Evolutionary conservation across 2,888 invertebrate genomes (phyloP).

Genomic region (Melipona beecheii): DNA sequence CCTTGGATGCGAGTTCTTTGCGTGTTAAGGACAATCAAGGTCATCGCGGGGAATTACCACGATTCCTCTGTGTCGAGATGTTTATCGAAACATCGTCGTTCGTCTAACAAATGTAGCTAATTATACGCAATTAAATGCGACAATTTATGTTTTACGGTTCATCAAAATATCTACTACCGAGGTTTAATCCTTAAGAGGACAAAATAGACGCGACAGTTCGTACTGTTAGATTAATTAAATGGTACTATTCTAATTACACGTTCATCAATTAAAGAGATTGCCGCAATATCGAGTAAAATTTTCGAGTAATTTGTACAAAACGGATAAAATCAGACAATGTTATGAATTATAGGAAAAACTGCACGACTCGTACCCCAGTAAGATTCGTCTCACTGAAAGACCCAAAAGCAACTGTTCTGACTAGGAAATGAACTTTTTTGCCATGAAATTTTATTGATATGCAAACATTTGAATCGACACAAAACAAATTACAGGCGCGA

Average conservation of each 20-base stretch:
- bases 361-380: no score
- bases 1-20: slow-evolving; percentile 17
- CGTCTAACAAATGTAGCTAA: background rate
- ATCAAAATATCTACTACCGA: background rate
- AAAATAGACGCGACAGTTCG: background rate
- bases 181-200: background rate
- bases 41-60: slow-evolving; percentile 18
- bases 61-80: slow-evolving; percentile 10
- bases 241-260: no score
- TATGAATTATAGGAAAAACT: no score
- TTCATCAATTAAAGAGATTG: background rate
- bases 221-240: background rate
- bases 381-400: no score
- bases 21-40: slow-evolving; percentile 47
- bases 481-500: no score
- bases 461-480: background rate
- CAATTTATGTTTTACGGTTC: background rate
- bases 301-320: background rate
- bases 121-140: background rate
- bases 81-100: background rate
- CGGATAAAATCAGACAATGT: background rate
- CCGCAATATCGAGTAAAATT: background rate
- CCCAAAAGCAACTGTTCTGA: no score
- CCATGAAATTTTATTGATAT: no score
- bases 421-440: no score